Evolutionary conservation across 2,113 vertebrate species (phyloP).

Genomic region (Circaetus gallicus): DNA sequence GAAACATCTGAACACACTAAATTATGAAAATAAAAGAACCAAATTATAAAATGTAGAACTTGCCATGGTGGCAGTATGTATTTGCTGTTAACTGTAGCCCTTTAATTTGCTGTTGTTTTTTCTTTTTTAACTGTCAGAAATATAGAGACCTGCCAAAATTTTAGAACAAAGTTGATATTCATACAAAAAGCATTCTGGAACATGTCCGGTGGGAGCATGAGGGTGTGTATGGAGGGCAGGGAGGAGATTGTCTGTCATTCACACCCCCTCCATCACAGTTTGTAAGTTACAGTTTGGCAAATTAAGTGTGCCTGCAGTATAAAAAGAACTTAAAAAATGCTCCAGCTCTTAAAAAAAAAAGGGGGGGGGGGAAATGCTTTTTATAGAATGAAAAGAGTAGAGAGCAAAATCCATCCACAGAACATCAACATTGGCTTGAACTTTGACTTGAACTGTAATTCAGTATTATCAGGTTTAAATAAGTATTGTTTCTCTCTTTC

Average conservation of each 20-base stretch:
- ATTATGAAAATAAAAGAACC: background rate
- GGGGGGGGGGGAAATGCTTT: background rate
- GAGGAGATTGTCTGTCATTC: background rate
- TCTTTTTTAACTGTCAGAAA: background rate
- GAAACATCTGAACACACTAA: background rate
- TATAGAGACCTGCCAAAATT: background rate
- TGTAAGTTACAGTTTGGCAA: background rate
- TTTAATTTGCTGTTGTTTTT: constrained; percentile 2
- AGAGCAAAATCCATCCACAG: background rate
- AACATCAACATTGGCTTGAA: background rate
- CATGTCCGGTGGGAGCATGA: background rate
- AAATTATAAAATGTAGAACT: background rate
- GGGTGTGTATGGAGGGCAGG: background rate
- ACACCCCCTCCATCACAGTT: background rate
- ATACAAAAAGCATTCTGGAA: background rate
- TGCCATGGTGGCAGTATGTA: background rate
- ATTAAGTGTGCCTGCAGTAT: background rate
- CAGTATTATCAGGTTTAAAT: background rate
- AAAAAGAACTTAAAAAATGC: background rate
- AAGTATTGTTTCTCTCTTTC: background rate
- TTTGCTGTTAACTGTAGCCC: background rate
- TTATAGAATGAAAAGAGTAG: background rate
- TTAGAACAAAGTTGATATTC: background rate
- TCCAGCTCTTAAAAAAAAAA: background rate
- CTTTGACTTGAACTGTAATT: background rate